A percentile compares a stretch with the other conserved stretches of the same genome.
Evolutionary conservation across 92 coral and sea anemone species (phyloP).

Genomic region (Ricordea florida): DNA sequence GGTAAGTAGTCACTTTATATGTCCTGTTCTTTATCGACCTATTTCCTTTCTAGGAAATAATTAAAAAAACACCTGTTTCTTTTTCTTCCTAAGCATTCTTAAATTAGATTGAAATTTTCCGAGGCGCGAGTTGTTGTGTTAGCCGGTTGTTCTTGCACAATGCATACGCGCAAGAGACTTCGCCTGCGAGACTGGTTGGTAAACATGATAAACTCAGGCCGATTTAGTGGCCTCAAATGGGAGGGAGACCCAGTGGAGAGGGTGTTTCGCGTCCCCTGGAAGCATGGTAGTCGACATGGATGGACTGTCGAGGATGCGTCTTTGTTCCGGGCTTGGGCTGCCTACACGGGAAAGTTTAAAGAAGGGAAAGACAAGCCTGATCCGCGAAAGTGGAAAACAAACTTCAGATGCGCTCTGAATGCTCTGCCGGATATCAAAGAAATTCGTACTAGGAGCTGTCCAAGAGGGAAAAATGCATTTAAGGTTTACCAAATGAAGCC

Average conservation of each 20-base stretch:
- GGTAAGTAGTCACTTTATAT: too few relatives aligned
- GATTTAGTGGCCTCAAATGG: slow-evolving; percentile 77
- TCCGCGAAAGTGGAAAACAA: slow-evolving; percentile 89
- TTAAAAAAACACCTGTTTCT: too few relatives aligned
- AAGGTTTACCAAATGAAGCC: slow-evolving; percentile 80
- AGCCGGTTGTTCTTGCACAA: slow-evolving; percentile 40
- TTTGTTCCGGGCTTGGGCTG: slow-evolving; percentile 83
- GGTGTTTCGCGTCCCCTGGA: slow-evolving; percentile 83
- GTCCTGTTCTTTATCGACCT: too few relatives aligned
- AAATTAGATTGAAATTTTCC: too few relatives aligned
- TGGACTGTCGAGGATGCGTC: slow-evolving; percentile 80
- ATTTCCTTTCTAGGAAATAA: too few relatives aligned
- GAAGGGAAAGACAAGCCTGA: slow-evolving; percentile 60
- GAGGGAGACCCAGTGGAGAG: slow-evolving; percentile 53
- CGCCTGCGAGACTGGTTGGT: slow-evolving; percentile 83
- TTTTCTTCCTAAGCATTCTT: too few relatives aligned
- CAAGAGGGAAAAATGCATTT: slow-evolving; percentile 82
- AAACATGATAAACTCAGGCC: slow-evolving; percentile 56
- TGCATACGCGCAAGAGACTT: slow-evolving; percentile 63
- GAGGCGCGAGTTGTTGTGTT: background rate
- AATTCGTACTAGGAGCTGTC: slow-evolving; percentile 65
- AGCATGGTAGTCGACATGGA: slow-evolving; percentile 84
- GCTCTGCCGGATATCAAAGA: slow-evolving; percentile 90
- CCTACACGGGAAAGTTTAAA: slow-evolving; percentile 76
- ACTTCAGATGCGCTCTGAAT: slow-evolving; percentile 87